phyloP scores from a whole-genome alignment of 2,888 invertebrate species.

The Tipula unca region DNA sequence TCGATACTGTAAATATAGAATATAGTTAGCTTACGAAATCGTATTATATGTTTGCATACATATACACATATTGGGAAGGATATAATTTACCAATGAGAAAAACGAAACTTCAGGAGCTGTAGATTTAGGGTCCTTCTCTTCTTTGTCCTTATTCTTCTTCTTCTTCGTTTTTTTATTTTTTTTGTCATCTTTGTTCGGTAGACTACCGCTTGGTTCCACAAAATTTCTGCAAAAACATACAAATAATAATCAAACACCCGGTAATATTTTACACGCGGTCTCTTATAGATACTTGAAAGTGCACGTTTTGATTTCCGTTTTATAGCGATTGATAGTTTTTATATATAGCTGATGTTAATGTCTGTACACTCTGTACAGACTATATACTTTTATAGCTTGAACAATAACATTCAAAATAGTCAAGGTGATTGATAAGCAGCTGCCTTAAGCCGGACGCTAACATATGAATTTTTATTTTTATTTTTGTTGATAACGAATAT shows the following conservation, averaged over 20 bases:
- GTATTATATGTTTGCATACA: no score
- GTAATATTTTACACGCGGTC: not conserved
- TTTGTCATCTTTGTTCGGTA: not conserved
- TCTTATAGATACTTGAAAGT: not conserved
- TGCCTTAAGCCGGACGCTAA: not conserved
- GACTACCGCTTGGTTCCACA: not conserved
- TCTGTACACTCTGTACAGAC: not conserved
- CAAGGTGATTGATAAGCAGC: not conserved
- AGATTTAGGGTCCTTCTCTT: not conserved
- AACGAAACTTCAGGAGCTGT: not conserved
- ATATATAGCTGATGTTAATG: not conserved
- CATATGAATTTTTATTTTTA: not conserved
- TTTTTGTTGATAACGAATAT: not conserved
- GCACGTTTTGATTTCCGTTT: not conserved
- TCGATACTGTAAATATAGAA: slow-evolving; percentile 48
- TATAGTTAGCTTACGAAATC: not conserved
- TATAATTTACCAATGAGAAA: not conserved
- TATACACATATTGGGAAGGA: no score
- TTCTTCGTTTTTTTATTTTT: not conserved
- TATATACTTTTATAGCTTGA: not conserved
- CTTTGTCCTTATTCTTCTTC: not conserved
- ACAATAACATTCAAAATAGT: not conserved
- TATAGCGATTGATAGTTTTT: not conserved
- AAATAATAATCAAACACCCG: not conserved
- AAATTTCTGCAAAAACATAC: not conserved